Base-by-base conservation (phyloP, 2,113 vertebrate species). In the Rousettus leschenaultii region DNA sequence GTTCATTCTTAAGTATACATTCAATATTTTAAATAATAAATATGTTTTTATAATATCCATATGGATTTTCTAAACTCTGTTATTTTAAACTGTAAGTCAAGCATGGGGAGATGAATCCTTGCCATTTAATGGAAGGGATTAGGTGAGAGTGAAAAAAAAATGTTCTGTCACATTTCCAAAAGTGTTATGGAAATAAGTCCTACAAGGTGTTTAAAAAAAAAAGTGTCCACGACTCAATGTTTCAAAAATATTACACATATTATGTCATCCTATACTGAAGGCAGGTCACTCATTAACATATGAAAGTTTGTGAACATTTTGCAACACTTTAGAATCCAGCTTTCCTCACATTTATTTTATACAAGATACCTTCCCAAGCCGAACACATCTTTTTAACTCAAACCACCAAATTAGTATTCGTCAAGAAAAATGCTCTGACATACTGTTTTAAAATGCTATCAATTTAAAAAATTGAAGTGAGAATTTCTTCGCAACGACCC, bases 51-150 rank as follows among this genome's bases (percentile, higher is more conserved):
- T 86, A 92, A 71, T 85, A 91, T 70, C n/a, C 11, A 7, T 61
- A 92, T 71, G 57, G 66, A 61, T 91, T 95, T 95, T 97, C 30
- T 77, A 63, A 91, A 92, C 45, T 82, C 33, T 90, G 35, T 88
- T 97, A 85, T 90, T 96, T 95, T 53, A 87, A 87, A 96, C 79
- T 89, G 2, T 82, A 97, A 92, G 71, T 92, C 48, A 87, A 94
- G 75, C 88, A 78, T 80, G 59, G 38, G 26, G 53, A 78, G 45
- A 59, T 68, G 86, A 45, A 33, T 71, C 66, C 61, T 97, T 93
- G 94, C 96, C 93, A 95, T 92, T 96, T 94, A 97, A 96, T 94
- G 91, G 35, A 96, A 96, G 22, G 93, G 93, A 94, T 96, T 92
- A 86, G 22, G 35, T 51, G 18, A 71, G 38, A 55, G 21, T 80